phyloP scores from a whole-genome alignment of 2,113 vertebrate genomes.

The Pseudorasbora parva region DNA sequence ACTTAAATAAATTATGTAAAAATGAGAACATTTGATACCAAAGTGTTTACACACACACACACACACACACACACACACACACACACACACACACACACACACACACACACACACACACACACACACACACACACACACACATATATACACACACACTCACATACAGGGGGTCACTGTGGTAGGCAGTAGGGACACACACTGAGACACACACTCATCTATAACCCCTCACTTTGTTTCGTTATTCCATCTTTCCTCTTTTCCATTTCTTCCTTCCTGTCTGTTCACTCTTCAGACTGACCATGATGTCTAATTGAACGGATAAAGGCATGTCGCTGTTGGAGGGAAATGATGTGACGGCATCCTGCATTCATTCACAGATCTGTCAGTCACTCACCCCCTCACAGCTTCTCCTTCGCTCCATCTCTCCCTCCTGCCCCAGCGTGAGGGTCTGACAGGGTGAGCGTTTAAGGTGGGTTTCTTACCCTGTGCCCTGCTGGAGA shows the following conservation, averaged over 20 bases:
- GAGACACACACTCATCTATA: too few relatives aligned
- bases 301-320: slow-evolving; percentile 24
- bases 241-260: neutral
- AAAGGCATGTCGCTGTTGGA: slow-evolving; percentile 24
- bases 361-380: slow-evolving; percentile 30
- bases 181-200: too few relatives aligned
- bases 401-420: neutral
- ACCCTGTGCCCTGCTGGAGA: slow-evolving; percentile 44
- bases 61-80: too few relatives aligned
- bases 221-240: too few relatives aligned
- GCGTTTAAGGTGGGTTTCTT: slow-evolving; percentile 42
- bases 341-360: slow-evolving; percentile 31
- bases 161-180: too few relatives aligned
- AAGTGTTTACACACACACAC: too few relatives aligned
- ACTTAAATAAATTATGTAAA: too few relatives aligned
- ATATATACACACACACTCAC: too few relatives aligned
- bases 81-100: too few relatives aligned
- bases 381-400: slow-evolving; percentile 13
- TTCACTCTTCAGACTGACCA: neutral
- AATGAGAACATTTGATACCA: too few relatives aligned
- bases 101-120: too few relatives aligned
- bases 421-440: neutral
- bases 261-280: neutral
- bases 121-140: too few relatives aligned
- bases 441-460: slow-evolving; percentile 40